A percentile compares a stretch with the other conserved stretches of the same genome.
Conservation (phyloP, 2,113 vertebrate genomes). For the Tyto alba region DNA sequence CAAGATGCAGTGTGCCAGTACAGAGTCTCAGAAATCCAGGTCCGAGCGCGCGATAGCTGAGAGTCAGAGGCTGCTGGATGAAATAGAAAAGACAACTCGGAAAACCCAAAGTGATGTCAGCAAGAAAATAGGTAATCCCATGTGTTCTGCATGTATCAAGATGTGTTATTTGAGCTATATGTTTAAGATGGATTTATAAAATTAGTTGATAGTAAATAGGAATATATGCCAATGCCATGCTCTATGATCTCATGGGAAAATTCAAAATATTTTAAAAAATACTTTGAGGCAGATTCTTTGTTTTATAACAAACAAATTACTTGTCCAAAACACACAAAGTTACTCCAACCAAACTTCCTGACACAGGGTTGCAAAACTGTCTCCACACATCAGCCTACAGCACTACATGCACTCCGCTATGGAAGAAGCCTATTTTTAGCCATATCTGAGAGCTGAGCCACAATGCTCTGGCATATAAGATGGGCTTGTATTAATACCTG, state of each 20-base stretch:
- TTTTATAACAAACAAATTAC: neutral
- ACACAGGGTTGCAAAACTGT: neutral
- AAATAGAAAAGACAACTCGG: constrained; percentile 78
- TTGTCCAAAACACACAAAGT: neutral
- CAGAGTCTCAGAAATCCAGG: constrained; percentile 72
- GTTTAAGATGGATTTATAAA: neutral
- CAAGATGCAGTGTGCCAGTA: constrained; percentile 61
- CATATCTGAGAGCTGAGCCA: neutral
- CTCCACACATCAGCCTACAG: neutral
- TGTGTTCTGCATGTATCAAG: neutral
- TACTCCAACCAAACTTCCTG: neutral
- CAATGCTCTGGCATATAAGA: neutral
- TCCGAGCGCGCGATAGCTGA: constrained; percentile 77
- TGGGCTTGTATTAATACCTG: neutral
- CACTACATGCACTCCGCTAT: neutral
- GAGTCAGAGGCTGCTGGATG: constrained; percentile 79
- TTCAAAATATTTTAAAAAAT: neutral
- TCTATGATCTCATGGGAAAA: neutral
- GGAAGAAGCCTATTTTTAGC: neutral
- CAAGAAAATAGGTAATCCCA: constrained; percentile 81
- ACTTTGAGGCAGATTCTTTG: neutral
- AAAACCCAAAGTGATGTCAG: constrained; percentile 79
- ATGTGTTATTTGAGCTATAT: neutral
- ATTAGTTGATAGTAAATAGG: neutral
- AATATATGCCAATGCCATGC: neutral